Percentiles rank a stretch among this genome's conserved stretches.
Conservation (phyloP, 1,140 invertebrate genomes). For the Brachionus calyciflorus region DNA sequence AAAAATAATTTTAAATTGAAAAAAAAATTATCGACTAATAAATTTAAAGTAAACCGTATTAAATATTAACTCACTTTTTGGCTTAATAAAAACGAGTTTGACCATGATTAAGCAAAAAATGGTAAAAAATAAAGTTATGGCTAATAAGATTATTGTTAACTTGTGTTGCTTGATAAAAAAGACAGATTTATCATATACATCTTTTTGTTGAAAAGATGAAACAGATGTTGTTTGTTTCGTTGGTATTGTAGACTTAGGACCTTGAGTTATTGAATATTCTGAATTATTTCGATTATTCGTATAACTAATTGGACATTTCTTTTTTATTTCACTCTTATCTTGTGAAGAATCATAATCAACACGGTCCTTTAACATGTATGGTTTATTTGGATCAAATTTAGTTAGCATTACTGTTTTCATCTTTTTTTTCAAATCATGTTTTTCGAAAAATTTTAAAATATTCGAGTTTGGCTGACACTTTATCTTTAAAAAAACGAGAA, state of each 20-base stretch:
- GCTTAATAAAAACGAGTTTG: not conserved
- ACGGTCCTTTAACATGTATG: not conserved
- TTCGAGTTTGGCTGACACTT: constrained; percentile 13
- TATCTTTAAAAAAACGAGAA: not conserved
- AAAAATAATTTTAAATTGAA: no score
- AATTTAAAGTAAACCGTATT: no score
- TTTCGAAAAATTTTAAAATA: not conserved
- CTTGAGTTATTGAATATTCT: not conserved
- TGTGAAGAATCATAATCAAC: not conserved
- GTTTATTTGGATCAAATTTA: not conserved
- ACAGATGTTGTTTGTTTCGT: not conserved
- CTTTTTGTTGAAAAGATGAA: not conserved
- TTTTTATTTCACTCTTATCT: not conserved
- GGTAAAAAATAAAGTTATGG: not conserved
- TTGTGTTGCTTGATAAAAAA: not conserved
- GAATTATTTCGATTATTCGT: not conserved
- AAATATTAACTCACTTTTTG: not conserved
- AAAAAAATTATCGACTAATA: not conserved
- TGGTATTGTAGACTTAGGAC: not conserved
- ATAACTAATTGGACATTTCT: not conserved
- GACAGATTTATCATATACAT: not conserved
- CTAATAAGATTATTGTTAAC: constrained; percentile 9
- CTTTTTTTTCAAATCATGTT: not conserved
- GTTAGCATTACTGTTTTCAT: not conserved
- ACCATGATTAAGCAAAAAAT: not conserved